Evolutionary conservation across 2,888 invertebrate species (phyloP).

Genomic region (Drosophila formosana): DNA sequence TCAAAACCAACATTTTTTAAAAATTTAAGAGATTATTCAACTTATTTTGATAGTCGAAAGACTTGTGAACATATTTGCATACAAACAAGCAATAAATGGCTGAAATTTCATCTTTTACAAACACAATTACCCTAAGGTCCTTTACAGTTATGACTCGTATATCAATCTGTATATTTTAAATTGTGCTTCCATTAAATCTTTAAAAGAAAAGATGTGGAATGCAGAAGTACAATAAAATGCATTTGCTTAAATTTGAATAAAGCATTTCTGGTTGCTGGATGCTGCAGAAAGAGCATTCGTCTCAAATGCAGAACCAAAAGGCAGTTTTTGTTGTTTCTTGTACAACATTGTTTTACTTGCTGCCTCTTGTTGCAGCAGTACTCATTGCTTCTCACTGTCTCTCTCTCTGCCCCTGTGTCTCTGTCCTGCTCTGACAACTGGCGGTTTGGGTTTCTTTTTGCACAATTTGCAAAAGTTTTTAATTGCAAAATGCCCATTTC

Average conservation of each 20-base stretch:
- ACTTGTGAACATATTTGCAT: too few species aligned
- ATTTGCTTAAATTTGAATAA: slow-evolving; percentile 4
- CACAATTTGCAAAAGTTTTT: slow-evolving; percentile 63
- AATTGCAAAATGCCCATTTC: slow-evolving; percentile 65
- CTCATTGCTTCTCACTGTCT: not conserved
- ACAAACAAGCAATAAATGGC: too few species aligned
- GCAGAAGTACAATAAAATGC: not conserved
- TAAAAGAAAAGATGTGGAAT: not conserved
- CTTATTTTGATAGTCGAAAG: too few species aligned
- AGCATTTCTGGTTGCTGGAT: not conserved
- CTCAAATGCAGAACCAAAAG: slow-evolving; percentile 5
- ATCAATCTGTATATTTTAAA: not conserved
- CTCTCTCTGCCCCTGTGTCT: too few species aligned
- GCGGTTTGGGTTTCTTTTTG: slow-evolving; percentile 24
- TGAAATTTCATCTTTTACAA: not conserved
- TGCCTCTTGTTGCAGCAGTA: slow-evolving; percentile 36
- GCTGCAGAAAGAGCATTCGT: slow-evolving; percentile 40
- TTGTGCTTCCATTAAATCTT: not conserved
- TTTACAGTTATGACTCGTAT: not conserved
- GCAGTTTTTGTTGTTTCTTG: slow-evolving; percentile 27
- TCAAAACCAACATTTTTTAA: too few species aligned
- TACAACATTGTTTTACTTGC: slow-evolving; percentile 38
- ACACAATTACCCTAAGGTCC: too few species aligned
- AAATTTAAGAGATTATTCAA: too few species aligned
- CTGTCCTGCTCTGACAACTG: not conserved